Conservation (phyloP, 2,797 vertebrate species). For the Falco peregrinus region DNA sequence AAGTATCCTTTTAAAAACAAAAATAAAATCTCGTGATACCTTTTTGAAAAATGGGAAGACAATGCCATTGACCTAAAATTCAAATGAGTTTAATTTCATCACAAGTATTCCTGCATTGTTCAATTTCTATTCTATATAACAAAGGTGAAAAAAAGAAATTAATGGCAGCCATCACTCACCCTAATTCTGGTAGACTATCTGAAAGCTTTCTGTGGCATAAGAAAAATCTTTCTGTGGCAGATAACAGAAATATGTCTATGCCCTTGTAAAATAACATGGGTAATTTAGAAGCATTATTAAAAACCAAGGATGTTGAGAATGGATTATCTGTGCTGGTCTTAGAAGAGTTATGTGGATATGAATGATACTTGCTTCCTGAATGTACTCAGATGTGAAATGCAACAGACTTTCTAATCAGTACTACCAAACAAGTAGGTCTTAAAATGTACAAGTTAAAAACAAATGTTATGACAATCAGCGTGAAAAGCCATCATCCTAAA, state of each 20-base stretch:
- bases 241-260: not conserved
- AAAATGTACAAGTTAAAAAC: not conserved
- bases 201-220: not conserved
- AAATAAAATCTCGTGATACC: not conserved
- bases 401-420: not conserved
- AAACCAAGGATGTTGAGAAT: not conserved
- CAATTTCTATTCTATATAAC: not conserved
- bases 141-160: not conserved
- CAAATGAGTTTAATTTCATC: not conserved
- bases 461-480: not conserved
- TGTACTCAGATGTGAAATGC: not conserved
- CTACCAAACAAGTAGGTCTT: not conserved
- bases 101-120: not conserved
- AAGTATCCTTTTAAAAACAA: not conserved
- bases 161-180: not conserved
- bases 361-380: not conserved
- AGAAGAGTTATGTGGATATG: not conserved
- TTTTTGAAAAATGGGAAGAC: not conserved
- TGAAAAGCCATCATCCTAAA: not conserved
- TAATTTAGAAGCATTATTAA: not conserved
- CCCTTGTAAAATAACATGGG: not conserved
- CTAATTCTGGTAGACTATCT: not conserved
- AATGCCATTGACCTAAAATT: not conserved
- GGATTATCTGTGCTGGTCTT: not conserved
- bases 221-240: not conserved